Evolutionary conservation across 2,113 vertebrate species (phyloP), one percentile per base, ranked within the genome.

Genomic region (Callochromis pleurospilus): DNA sequence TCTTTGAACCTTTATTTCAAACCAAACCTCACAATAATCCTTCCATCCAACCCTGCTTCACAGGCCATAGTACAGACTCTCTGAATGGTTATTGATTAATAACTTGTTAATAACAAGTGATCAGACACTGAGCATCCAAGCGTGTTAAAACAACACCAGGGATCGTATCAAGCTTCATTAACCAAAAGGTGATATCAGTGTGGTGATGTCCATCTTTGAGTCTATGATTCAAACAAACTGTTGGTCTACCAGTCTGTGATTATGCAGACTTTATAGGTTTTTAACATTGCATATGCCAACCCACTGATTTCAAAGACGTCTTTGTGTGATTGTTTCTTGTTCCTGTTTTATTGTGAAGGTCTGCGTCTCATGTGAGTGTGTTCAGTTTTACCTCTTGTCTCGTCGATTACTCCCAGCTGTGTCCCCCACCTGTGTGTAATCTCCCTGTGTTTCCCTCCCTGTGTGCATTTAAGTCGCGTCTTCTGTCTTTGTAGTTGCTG

Each of bases 41-140:
- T 6, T 15, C 17, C 36, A 68, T 13, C 19, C 36, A 40, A 40
- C 0, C 36, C 0, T 0, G 4, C 38, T 24, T 24, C 38, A 26
- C 38, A 45, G 68, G 13, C 13, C 38, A 26, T 0, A 15, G 38
- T 26, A 26, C 21, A 45, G 7, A 24, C 62, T 42, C 36, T 6
- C 15, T 33, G 29, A 62, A 10, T 62, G 29, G 15, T 70, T 24
- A 70, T 9, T 70, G 21, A 24, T 26, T 70, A 70, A 70, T n/a
- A 5, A 21, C 33, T 21, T 38, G 6, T 68, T 68, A 68, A 21
- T 26, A 26, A 42, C 21, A 42, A 70, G 12, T 42, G 11, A 70
- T 42, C 36, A 40, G 36, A 38, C 31, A 3, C 31, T 38, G 60
- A 65, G 33, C 31, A 62, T 62, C 58, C 58, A 62, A 21, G 19